These are phyloP conservation scores for Cactoblastis cactorum DNA, from an alignment of 2,888 invertebrate genomes.

Conservation along the genomic window DNA sequence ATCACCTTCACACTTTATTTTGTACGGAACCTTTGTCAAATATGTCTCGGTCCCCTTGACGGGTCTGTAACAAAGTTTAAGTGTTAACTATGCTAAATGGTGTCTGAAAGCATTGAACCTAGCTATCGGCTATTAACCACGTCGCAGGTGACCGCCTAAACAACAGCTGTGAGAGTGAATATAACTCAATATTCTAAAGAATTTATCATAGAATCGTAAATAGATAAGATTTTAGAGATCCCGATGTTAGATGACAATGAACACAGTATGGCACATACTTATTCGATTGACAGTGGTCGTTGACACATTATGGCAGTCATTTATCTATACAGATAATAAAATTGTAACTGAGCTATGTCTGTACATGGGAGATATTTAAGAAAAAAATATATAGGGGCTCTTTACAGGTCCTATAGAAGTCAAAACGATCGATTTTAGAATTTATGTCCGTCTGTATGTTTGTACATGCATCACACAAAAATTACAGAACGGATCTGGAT, in stretches of 20 bases:
- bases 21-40: background rate
- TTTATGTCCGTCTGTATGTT: too few relatives aligned
- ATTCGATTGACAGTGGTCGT: background rate
- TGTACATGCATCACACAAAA: too few relatives aligned
- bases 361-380: too few relatives aligned
- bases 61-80: conserved; percentile 4
- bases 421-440: too few relatives aligned
- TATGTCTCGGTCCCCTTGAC: background rate
- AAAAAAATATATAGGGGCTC: too few relatives aligned
- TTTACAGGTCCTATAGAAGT: too few relatives aligned
- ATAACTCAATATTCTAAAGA: conserved; percentile 3
- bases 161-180: conserved; percentile 3
- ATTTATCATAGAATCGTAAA: background rate
- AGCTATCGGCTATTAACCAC: conserved; percentile 16
- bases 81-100: conserved; percentile 36
- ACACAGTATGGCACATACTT: background rate
- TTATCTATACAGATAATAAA: too few relatives aligned
- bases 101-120: conserved; percentile 20
- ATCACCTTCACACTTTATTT: too few relatives aligned
- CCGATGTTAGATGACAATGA: background rate
- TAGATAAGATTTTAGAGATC: background rate
- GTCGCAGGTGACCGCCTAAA: conserved; percentile 14
- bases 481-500: too few relatives aligned
- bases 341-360: too few relatives aligned
- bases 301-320: background rate